Evolutionary conservation across 2,888 invertebrate species (phyloP).

Genomic region (Ectobius pallidus): DNA sequence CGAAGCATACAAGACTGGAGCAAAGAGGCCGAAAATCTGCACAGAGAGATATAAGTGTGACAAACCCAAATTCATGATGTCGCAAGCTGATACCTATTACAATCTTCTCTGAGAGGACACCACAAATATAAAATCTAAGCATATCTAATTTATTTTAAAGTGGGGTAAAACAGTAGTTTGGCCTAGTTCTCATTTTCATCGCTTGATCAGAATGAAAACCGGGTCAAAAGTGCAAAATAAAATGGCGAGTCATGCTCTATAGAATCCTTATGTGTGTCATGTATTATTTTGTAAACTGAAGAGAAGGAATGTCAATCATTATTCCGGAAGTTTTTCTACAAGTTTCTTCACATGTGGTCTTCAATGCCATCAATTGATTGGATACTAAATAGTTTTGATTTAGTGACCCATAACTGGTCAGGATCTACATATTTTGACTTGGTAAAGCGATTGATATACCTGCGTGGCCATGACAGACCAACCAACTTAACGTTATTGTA

Average conservation of each 20-base stretch:
- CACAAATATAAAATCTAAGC: not conserved
- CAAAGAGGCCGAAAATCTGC: constrained; percentile 18
- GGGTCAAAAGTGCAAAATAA: constrained; percentile 16
- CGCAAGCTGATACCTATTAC: constrained; percentile 4
- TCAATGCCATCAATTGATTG: too few relatives aligned
- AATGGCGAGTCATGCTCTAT: not conserved
- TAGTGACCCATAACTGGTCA: too few relatives aligned
- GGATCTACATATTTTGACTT: too few relatives aligned
- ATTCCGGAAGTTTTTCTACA: too few relatives aligned
- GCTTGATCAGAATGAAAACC: not conserved
- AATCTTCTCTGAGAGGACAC: constrained; percentile 9
- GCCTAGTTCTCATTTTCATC: not conserved
- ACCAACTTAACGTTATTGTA: too few relatives aligned
- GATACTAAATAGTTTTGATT: too few relatives aligned
- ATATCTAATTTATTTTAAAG: not conserved
- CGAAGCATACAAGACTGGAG: constrained; percentile 30
- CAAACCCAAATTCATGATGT: constrained; percentile 12
- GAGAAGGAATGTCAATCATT: too few relatives aligned
- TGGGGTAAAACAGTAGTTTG: not conserved
- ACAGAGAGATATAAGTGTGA: constrained; percentile 23
- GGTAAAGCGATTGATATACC: too few relatives aligned
- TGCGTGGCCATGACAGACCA: too few relatives aligned
- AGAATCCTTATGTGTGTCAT: too few relatives aligned
- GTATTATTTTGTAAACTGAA: too few relatives aligned
- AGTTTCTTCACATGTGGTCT: too few relatives aligned